phyloP scores from a whole-genome alignment of 2,797 vertebrate genomes.

The Notolabrus celidotus region DNA sequence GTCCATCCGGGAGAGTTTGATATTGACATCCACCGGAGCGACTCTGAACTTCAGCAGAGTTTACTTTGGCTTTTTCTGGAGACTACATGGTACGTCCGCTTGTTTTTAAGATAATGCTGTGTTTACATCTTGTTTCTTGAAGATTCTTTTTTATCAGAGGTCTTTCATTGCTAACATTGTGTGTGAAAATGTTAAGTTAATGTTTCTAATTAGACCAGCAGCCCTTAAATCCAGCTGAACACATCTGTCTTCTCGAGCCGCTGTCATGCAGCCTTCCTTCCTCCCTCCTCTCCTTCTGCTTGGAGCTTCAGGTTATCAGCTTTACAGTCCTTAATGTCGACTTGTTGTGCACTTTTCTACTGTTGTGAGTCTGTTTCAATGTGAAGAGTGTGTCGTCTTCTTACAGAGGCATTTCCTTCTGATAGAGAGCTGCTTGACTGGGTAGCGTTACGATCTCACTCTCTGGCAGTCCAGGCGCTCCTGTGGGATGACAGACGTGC shows the following conservation, averaged over 20 bases:
- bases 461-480: not conserved
- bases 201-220: not conserved
- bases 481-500: slow-evolving; percentile 14
- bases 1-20: slow-evolving; percentile 15
- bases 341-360: not conserved
- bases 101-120: not conserved
- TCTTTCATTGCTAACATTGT: not conserved
- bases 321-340: not conserved
- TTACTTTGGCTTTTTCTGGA: slow-evolving; percentile 46
- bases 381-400: not conserved
- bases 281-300: not conserved
- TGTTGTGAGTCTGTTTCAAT: not conserved
- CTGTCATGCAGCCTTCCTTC: slow-evolving; percentile 24
- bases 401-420: not conserved
- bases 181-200: not conserved
- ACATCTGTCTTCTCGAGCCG: slow-evolving; percentile 58
- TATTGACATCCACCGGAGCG: slow-evolving; percentile 42
- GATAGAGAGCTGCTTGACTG: not conserved
- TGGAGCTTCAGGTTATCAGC: slow-evolving; percentile 9
- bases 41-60: slow-evolving; percentile 59
- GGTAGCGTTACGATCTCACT: not conserved
- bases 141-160: not conserved
- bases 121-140: not conserved
- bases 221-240: slow-evolving; percentile 44
- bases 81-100: slow-evolving; percentile 75